These are phyloP conservation scores for Polypedilum pembai DNA, from an alignment of 1,140 invertebrate genomes.

Conservation along the genomic window DNA sequence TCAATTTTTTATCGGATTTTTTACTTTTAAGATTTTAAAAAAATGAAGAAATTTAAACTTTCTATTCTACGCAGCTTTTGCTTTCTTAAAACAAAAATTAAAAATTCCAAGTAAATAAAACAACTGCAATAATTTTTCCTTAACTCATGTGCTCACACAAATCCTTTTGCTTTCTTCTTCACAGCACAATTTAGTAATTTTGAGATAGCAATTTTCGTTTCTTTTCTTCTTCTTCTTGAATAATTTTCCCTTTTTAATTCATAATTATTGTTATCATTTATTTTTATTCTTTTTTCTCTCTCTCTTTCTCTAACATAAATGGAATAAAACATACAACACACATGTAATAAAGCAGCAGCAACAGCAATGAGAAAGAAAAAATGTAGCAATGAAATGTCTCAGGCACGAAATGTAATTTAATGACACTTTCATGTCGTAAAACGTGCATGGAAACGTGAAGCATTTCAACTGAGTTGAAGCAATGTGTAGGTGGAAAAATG, in stretches of 20 bases:
- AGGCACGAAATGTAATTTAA: conserved; percentile 24
- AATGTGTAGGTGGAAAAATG: background rate
- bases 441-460: conserved; percentile 27
- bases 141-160: too few relatives aligned
- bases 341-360: background rate
- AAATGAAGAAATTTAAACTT: too few relatives aligned
- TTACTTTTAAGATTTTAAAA: too few relatives aligned
- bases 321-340: background rate
- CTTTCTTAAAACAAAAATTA: too few relatives aligned
- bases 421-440: conserved; percentile 23
- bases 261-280: background rate
- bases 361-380: background rate
- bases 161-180: too few relatives aligned
- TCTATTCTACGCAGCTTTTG: too few relatives aligned
- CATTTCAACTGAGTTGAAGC: background rate
- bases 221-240: background rate
- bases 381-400: conserved; percentile 9
- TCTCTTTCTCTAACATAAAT: background rate
- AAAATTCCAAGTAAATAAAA: too few relatives aligned
- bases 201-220: too few relatives aligned
- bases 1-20: too few relatives aligned
- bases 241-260: background rate
- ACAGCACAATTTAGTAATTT: too few relatives aligned
- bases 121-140: too few relatives aligned
- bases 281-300: background rate